These are phyloP conservation scores for Diabrotica balteata DNA, from an alignment of 2,888 invertebrate genomes.

Conservation along the genomic window DNA sequence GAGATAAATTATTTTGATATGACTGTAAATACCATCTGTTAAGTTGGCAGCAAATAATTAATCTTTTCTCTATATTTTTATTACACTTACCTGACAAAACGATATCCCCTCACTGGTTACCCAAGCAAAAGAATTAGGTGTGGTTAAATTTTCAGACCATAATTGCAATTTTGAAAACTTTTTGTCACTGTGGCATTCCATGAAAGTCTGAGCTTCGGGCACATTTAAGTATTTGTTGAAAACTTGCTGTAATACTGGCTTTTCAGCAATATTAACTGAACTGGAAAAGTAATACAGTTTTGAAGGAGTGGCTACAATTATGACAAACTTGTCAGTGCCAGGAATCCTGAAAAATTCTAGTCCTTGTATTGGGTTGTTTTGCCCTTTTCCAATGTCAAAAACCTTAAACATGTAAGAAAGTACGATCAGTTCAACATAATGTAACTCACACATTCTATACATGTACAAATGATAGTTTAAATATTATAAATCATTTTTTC, in stretches of 20 bases:
- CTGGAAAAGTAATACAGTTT: slow-evolving; percentile 90
- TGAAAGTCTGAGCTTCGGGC: slow-evolving; percentile 72
- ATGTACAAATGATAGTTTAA: too few relatives aligned
- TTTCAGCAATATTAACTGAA: slow-evolving; percentile 76
- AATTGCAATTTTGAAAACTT: slow-evolving; percentile 82
- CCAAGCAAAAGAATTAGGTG: slow-evolving; percentile 87
- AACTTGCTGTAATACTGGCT: slow-evolving; percentile 79
- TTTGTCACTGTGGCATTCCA: slow-evolving; percentile 71
- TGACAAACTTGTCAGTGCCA: slow-evolving; percentile 75
- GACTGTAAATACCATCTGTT: background rate
- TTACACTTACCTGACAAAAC: slow-evolving; percentile 71
- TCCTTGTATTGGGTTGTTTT: slow-evolving; percentile 83
- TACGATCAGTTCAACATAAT: too few relatives aligned
- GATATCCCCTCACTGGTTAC: slow-evolving; percentile 84
- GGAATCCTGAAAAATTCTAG: slow-evolving; percentile 82
- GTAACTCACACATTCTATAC: too few relatives aligned
- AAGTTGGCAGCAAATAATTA: background rate
- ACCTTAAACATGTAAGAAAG: slow-evolving; percentile 66
- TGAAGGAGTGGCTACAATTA: slow-evolving; percentile 84
- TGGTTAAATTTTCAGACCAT: slow-evolving; percentile 72
- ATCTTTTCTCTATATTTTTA: background rate
- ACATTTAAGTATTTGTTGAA: slow-evolving; percentile 79
- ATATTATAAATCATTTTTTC: too few relatives aligned
- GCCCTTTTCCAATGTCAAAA: slow-evolving; percentile 85
- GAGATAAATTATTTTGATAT: too few relatives aligned